Percentiles rank a stretch among this genome's conserved stretches.
Evolutionary conservation across 2,888 invertebrate species (phyloP).

Genomic region (Hemaris fuciformis): DNA sequence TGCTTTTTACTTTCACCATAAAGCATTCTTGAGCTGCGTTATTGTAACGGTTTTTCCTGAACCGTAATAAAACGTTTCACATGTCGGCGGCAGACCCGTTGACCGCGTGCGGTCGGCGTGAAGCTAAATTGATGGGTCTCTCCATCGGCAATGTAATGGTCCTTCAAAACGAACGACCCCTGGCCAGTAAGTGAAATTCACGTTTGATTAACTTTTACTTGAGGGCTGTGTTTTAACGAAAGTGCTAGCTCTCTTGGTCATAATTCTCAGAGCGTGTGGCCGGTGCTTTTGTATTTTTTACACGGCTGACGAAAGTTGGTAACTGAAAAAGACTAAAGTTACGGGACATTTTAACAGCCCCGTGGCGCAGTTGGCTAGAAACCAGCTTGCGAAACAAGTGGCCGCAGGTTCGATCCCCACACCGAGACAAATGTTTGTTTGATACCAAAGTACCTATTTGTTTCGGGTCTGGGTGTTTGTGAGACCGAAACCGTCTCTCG

Average conservation of each 20-base stretch:
- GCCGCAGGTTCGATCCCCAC: no score
- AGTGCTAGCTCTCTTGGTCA: slow-evolving; percentile 27
- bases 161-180: slow-evolving; percentile 75
- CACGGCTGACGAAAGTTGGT: background rate
- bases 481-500: no score
- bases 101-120: slow-evolving; percentile 74
- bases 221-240: slow-evolving; percentile 45
- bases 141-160: slow-evolving; percentile 77
- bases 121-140: slow-evolving; percentile 78
- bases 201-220: slow-evolving; percentile 76
- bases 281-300: background rate
- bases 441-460: no score
- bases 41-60: slow-evolving; percentile 70
- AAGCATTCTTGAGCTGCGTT: slow-evolving; percentile 54
- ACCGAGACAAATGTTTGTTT: no score
- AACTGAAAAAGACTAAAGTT: background rate
- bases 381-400: no score
- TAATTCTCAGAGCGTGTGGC: background rate
- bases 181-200: slow-evolving; percentile 75
- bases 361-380: background rate
- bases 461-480: no score
- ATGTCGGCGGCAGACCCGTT: slow-evolving; percentile 66
- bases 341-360: background rate
- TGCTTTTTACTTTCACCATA: slow-evolving; percentile 37
- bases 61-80: slow-evolving; percentile 75